phyloP scores from a whole-genome alignment of 2,113 vertebrate species.

The Cololabis saira region DNA sequence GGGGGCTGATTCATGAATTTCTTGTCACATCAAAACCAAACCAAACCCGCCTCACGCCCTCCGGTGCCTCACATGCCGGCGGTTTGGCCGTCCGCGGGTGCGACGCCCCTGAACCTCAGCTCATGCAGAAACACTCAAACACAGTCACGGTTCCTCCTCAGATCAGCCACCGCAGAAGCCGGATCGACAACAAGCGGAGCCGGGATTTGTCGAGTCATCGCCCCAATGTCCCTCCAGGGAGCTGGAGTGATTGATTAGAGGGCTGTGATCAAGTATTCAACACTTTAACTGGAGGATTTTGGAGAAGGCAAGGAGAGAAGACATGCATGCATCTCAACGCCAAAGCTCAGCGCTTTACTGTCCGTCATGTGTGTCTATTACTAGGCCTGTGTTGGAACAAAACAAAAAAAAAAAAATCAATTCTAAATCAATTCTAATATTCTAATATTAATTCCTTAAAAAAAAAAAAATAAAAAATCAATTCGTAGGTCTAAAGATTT shows the following conservation, averaged over 20 bases:
- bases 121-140: constrained; percentile 16
- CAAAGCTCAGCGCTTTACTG: too few relatives aligned
- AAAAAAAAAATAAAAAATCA: too few relatives aligned
- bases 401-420: too few relatives aligned
- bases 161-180: constrained; percentile 10
- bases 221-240: constrained; percentile 1
- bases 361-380: too few relatives aligned
- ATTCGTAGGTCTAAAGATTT: too few relatives aligned
- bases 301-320: background rate
- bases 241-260: background rate
- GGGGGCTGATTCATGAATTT: too few relatives aligned
- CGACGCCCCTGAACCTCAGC: constrained; percentile 13
- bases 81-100: constrained; percentile 51
- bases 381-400: too few relatives aligned
- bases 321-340: background rate
- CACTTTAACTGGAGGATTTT: background rate
- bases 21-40: background rate
- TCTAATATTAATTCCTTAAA: too few relatives aligned
- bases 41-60: too few relatives aligned
- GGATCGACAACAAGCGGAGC: background rate
- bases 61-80: constrained; percentile 53
- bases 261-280: background rate
- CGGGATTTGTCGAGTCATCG: background rate
- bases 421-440: too few relatives aligned
- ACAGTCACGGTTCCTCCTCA: background rate